Percentiles rank a stretch among this genome's conserved stretches.
phyloP scores from a whole-genome alignment of 2,797 vertebrate species.

The Enoplosus armatus region DNA sequence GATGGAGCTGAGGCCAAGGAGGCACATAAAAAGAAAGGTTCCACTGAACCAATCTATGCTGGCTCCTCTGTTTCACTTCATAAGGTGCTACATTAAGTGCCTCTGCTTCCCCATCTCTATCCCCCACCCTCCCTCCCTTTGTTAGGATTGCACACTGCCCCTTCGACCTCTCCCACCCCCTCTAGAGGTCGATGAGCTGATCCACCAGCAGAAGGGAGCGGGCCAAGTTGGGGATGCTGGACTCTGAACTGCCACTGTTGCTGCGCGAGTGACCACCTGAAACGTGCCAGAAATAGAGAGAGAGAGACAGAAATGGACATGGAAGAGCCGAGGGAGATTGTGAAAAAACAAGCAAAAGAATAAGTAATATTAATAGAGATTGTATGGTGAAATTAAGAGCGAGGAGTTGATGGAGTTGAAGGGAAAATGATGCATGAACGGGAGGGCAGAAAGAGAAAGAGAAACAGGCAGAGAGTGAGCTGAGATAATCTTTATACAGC shows the following conservation, averaged over 20 bases:
- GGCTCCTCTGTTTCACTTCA: slow-evolving; percentile 66
- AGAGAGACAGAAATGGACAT: slow-evolving; percentile 76
- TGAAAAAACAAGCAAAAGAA: slow-evolving; percentile 87
- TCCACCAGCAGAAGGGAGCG: slow-evolving; percentile 99
- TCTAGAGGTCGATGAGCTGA: slow-evolving; percentile 99
- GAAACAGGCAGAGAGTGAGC: slow-evolving; percentile 85
- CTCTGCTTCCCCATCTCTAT: slow-evolving; percentile 62
- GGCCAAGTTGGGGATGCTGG: slow-evolving; percentile 99
- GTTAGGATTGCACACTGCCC: slow-evolving; percentile 81
- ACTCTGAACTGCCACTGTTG: slow-evolving; percentile 99
- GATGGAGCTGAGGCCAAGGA: slow-evolving; percentile 86
- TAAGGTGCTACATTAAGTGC: slow-evolving; percentile 78
- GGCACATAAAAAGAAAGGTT: slow-evolving; percentile 79
- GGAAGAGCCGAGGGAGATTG: slow-evolving; percentile 77
- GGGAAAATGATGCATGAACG: slow-evolving; percentile 82
- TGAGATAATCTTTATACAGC: slow-evolving; percentile 79
- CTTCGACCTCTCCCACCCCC: slow-evolving; percentile 80
- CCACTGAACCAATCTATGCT: slow-evolving; percentile 55
- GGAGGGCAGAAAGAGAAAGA: slow-evolving; percentile 77
- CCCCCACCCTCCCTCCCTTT: slow-evolving; percentile 46
- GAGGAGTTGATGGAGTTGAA: slow-evolving; percentile 75
- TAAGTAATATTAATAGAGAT: slow-evolving; percentile 72
- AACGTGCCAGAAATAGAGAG: slow-evolving; percentile 93
- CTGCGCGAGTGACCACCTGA: slow-evolving; percentile 99
- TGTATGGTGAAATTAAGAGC: slow-evolving; percentile 85